Base-by-base conservation (phyloP, 2,113 vertebrate species). In the Cheilinus undulatus region DNA sequence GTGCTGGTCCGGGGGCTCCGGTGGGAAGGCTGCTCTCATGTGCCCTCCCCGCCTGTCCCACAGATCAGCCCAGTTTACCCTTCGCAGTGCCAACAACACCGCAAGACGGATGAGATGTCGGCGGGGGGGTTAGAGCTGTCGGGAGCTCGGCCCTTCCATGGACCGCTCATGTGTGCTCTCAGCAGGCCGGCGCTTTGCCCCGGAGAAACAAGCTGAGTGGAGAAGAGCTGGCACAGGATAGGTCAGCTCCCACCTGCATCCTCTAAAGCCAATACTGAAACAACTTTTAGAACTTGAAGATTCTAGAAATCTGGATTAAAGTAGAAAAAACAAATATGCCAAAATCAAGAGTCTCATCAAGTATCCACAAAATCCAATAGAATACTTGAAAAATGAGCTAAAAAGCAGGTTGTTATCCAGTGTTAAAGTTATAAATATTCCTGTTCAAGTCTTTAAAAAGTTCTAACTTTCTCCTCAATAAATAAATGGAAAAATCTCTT, bases 1-100 rank as follows among this genome's bases (percentile, higher is more conserved):
- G 93, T 91, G 94, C 93, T 91, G 93, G 88, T 91, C 83, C 86
- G 30, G 74, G 42, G 88, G 88, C 93, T 94, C 92, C 92, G 78
- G 69, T 82, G 92, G 92, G 93, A 92, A 90, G 87, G 83, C 86
- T 87, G 80, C 82, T 77, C 90, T 89, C 80, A 65, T 84, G 80
- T 82, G 82, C 85, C 84, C 84, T 76, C 82, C 87, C 79, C 73
- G 85, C 91, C 88, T 20, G 87, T 88, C 84, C 86, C 82, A 70
- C 73, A 63, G 82, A 88, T 87, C 84, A 71, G 78, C 76, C 86
- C 86, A 69, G 71, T 88, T 91, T 90, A 91, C 75, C 87, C 85
- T 90, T 80, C 86, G 78, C 83, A 77, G 78, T 90, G 89, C 80
- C 81, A 88, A 89, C 84, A 82, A 45, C 74, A 73, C 75, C 48